phyloP scores from a whole-genome alignment of 1,140 invertebrate species.

The Orussus abietinus region DNA sequence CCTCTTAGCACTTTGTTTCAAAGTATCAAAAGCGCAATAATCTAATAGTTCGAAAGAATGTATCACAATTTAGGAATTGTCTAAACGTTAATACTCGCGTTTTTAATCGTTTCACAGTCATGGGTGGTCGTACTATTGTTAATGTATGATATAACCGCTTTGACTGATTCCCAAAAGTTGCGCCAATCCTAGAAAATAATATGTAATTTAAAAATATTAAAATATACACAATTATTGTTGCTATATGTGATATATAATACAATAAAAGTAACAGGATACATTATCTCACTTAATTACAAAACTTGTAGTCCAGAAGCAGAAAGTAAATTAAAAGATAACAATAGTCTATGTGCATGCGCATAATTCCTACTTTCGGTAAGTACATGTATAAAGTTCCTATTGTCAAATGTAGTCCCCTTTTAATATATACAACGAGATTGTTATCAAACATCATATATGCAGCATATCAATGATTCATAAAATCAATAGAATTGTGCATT shows the following conservation, averaged over 20 bases:
- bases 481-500: no score
- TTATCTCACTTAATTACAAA: no score
- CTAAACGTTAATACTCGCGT: conserved; percentile 14
- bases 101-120: conserved; percentile 1
- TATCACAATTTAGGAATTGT: conserved; percentile 18
- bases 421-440: no score
- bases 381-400: no score
- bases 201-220: conserved; percentile 14
- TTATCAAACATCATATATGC: no score
- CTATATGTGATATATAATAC: not conserved
- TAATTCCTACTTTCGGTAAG: conserved; percentile 2
- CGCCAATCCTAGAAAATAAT: conserved; percentile 27
- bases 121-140: conserved; percentile 16
- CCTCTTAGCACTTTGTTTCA: conserved; percentile 5
- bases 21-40: conserved; percentile 15
- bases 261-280: no score
- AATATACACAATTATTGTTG: conserved; percentile 9
- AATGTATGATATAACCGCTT: conserved; percentile 25
- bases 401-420: no score
- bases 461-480: no score
- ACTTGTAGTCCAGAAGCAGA: conserved; percentile 11
- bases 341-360: not conserved
- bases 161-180: conserved; percentile 24
- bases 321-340: conserved; percentile 5
- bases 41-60: conserved; percentile 11